phyloP scores from a whole-genome alignment of 2,888 invertebrate species.

The Ctenicera cuprea region DNA sequence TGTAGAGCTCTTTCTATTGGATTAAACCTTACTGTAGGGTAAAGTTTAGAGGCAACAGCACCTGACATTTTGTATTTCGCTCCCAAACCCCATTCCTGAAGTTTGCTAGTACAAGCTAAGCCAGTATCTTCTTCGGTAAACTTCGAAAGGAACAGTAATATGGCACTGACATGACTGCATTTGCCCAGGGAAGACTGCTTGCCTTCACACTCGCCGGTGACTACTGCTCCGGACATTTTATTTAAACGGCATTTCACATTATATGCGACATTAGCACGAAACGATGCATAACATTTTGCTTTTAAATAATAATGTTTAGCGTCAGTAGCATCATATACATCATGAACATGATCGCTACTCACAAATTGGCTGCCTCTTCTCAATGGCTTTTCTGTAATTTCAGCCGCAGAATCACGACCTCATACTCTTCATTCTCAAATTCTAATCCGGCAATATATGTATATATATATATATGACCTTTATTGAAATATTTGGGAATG shows the following conservation, averaged over 20 bases:
- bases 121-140: neutral
- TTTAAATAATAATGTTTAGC: constrained; percentile 1
- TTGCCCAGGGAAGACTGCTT: neutral
- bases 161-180: constrained; percentile 9
- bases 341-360: constrained; percentile 7
- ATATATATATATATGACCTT: constrained; percentile 1
- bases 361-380: constrained; percentile 14
- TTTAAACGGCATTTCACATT: neutral
- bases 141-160: neutral
- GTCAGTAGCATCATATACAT: constrained; percentile 4
- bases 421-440: neutral
- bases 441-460: neutral
- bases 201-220: neutral
- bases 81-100: neutral
- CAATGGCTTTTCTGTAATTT: constrained; percentile 1
- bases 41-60: neutral
- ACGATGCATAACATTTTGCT: constrained; percentile 6
- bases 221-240: constrained; percentile 9
- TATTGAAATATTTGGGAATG: neutral
- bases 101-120: neutral
- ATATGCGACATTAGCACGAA: neutral
- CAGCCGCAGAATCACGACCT: neutral
- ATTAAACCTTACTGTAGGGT: neutral
- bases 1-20: neutral
- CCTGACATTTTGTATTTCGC: neutral